Base-by-base conservation (phyloP, 2,888 invertebrate genomes). In the Nemurella pictetii region DNA sequence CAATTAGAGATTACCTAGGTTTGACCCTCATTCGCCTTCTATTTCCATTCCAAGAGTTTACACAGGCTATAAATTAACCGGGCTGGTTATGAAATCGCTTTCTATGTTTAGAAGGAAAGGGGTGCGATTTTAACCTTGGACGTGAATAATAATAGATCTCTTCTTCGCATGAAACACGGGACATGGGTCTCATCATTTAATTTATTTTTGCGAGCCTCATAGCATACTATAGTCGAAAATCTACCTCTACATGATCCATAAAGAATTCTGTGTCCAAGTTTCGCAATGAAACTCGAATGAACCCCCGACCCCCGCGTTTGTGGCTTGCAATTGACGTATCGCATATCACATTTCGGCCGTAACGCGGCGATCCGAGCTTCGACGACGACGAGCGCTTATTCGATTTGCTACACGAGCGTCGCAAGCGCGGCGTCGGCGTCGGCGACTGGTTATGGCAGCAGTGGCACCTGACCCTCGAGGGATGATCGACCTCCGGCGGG, bases 381-480 rank as follows among this genome's bases (percentile, higher is more conserved):
- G n/a, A n/a, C n/a, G 15, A 20, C 20, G 55, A 55, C 55, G 20
- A 55, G 12, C 55, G 9, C 55, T 5, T 3, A 32, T 32, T 55
- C 20, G 55, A 55, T 55, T 55, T 55, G 55, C 9, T 55, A 20
- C 15, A 55, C 9, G 9, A 12, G 55, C 55, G 20, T 20, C 20
- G 55, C 55, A 55, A 55, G 9, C 20, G 9, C 15, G 15, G 9
- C 55, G 20, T 2, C 55, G 32, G 4, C 32, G 55, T 12, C 55
- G 55, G 20, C 28, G 75, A 75, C 75, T 75, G 75, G 75, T 75
- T 75, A 75, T 75, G 75, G 28, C 78, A 78, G 15, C 78, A 20
- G 30, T 75, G 75, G 28, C 78, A 78, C 29, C 78, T 29, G 30
- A 55, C 55, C 55, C 55, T 55, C 55, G 20, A 29, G 78, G 78